These are phyloP conservation scores for Phrynosoma blainvillii DNA, from an alignment of 2,113 vertebrate genomes.

Conservation along the genomic window DNA sequence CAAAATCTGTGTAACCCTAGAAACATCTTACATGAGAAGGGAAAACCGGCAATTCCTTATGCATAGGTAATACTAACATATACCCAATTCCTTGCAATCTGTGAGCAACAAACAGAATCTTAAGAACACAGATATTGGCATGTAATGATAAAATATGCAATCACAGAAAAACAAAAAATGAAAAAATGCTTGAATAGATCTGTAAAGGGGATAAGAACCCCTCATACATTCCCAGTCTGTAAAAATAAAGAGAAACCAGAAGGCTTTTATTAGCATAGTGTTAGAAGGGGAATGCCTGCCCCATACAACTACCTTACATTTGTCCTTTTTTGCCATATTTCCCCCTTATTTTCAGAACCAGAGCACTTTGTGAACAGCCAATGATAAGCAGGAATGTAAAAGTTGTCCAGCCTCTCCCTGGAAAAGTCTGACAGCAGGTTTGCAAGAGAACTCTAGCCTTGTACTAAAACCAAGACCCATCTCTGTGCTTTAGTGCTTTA, in stretches of 20 bases:
- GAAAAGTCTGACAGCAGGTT: slow-evolving; percentile 8
- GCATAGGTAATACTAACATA: slow-evolving; percentile 53
- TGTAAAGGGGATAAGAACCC: neutral
- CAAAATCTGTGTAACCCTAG: too few species aligned
- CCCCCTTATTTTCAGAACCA: slow-evolving; percentile 4
- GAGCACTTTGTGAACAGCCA: slow-evolving; percentile 29
- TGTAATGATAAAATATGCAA: slow-evolving; percentile 52
- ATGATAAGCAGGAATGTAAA: slow-evolving; percentile 7
- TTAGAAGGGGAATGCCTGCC: neutral
- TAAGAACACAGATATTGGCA: slow-evolving; percentile 52
- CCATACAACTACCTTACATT: neutral
- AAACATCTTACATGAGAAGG: neutral
- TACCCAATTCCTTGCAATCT: slow-evolving; percentile 32
- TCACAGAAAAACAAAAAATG: slow-evolving; percentile 1
- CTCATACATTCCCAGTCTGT: neutral
- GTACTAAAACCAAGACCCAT: slow-evolving; percentile 22
- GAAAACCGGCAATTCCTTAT: slow-evolving; percentile 25
- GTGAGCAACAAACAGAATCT: slow-evolving; percentile 16
- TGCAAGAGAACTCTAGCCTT: slow-evolving; percentile 9
- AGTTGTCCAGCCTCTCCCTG: slow-evolving; percentile 15
- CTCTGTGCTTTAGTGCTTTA: slow-evolving; percentile 28
- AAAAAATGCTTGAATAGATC: slow-evolving; percentile 3
- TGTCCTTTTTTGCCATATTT: neutral
- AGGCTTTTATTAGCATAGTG: neutral
- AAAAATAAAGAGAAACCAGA: neutral